Conservation (phyloP, 2,888 invertebrate genomes). For the Eupsilia transversa region DNA sequence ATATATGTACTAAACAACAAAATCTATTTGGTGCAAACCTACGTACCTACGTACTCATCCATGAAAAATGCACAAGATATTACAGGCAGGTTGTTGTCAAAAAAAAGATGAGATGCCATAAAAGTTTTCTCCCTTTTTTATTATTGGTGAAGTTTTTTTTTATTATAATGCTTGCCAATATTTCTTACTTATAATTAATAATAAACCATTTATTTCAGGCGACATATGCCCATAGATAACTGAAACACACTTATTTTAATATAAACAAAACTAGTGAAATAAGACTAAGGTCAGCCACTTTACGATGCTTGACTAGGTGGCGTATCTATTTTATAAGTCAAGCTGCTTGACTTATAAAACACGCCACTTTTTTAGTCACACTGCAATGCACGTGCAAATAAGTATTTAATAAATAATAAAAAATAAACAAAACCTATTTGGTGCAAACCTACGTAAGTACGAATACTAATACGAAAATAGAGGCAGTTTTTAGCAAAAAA, state of each 20-base stretch:
- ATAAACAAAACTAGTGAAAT: too few relatives aligned
- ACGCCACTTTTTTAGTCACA: background rate
- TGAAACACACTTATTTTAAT: too few relatives aligned
- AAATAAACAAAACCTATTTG: background rate
- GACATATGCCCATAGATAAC: too few relatives aligned
- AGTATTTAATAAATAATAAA: too few relatives aligned
- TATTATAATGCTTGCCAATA: background rate
- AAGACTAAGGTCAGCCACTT: too few relatives aligned
- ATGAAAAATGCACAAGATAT: too few relatives aligned
- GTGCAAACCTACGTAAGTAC: background rate
- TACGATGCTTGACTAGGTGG: too few relatives aligned
- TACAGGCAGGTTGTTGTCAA: background rate
- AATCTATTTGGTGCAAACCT: slow-evolving; percentile 9
- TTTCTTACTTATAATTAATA: background rate
- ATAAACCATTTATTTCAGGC: too few relatives aligned
- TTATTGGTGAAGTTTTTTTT: background rate
- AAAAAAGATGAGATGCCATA: slow-evolving; percentile 5
- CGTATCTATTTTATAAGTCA: too few relatives aligned
- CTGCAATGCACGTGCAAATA: background rate
- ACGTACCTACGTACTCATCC: background rate
- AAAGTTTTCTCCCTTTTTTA: slow-evolving; percentile 15
- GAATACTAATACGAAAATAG: background rate
- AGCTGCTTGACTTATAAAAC: too few relatives aligned
- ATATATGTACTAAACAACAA: background rate
- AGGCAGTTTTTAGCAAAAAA: background rate